These are phyloP conservation scores for Leptura quadrifasciata DNA, from an alignment of 2,888 invertebrate species.

Conservation along the genomic window DNA sequence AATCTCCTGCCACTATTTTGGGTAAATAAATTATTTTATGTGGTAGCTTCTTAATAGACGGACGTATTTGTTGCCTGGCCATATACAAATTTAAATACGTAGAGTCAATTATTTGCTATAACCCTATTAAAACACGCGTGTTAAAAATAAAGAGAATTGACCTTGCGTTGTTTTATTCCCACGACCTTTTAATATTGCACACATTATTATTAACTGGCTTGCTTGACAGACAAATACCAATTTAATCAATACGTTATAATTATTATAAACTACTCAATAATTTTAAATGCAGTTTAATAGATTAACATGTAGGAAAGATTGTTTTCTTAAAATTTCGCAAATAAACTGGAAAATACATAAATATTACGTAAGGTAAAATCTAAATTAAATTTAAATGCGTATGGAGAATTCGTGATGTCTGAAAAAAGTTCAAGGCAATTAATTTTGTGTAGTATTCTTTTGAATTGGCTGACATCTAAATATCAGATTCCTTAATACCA, in stretches of 20 bases:
- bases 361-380: not conserved
- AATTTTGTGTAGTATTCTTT: not conserved
- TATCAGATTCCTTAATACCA: not conserved
- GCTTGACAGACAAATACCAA: conserved; percentile 17
- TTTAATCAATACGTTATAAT: conserved; percentile 16
- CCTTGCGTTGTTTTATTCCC: conserved; percentile 29
- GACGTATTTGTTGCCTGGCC: not conserved
- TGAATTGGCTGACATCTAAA: not conserved
- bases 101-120: not conserved
- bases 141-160: conserved; percentile 17
- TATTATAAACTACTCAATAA: not conserved
- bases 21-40: no score
- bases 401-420: not conserved
- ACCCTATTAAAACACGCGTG: conserved; percentile 7
- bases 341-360: not conserved
- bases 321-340: not conserved
- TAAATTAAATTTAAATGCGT: not conserved
- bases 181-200: conserved; percentile 24
- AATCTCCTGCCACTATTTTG: no score
- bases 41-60: not conserved
- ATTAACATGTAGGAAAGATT: not conserved
- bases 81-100: not conserved
- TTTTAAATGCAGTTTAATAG: conserved; percentile 10
- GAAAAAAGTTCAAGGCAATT: not conserved
- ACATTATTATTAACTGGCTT: conserved; percentile 7